Evolutionary conservation across 2,113 vertebrate genomes (phyloP), one percentile per base, ranked within the genome.

Genomic region (Zeus faber): DNA sequence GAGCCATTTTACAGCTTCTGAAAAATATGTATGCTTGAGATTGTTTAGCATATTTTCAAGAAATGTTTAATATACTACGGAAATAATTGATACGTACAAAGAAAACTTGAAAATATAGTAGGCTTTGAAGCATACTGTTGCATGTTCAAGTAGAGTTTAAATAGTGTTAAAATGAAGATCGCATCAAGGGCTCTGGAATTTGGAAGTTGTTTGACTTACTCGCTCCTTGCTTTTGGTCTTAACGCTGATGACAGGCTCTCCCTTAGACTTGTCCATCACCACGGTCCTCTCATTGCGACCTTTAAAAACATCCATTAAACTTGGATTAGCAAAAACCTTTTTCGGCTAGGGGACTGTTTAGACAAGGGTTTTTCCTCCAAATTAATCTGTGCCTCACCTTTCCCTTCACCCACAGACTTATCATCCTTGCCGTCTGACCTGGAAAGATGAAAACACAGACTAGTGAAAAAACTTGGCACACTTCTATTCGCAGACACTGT

Each of bases 181-280:
- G n/a, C n/a, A n/a, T n/a, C n/a, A n/a, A n/a, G n/a, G n/a, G n/a
- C n/a, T n/a, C n/a, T n/a, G n/a, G n/a, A n/a, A n/a, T n/a, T n/a
- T n/a, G n/a, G n/a, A n/a, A n/a, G n/a, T n/a, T n/a, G n/a, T n/a
- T n/a, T n/a, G 21, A 72, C 83, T 70, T 69, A 91, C 90, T 47
- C 89, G 61, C 10, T 91, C 90, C 54, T 90, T 90, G 86, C 88
- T 90, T 75, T 90, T 91, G 1, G 95, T 93, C 80, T 98, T 97
- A 48, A 99, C 92, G 0, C 96, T 98, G 65, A 99, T 93, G 40
- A 99, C 96, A 0, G 97, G 97, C 37, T 99, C 97, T 25, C 97
- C 97, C 81, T 99, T 99, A 1, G 93, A 96, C 65, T 93, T 95
- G 69, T 99, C 97, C 96, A 99, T 98, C 0, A 99, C 91, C 0